phyloP scores from a whole-genome alignment of 2,113 vertebrate species.

The Butorides virescens region DNA sequence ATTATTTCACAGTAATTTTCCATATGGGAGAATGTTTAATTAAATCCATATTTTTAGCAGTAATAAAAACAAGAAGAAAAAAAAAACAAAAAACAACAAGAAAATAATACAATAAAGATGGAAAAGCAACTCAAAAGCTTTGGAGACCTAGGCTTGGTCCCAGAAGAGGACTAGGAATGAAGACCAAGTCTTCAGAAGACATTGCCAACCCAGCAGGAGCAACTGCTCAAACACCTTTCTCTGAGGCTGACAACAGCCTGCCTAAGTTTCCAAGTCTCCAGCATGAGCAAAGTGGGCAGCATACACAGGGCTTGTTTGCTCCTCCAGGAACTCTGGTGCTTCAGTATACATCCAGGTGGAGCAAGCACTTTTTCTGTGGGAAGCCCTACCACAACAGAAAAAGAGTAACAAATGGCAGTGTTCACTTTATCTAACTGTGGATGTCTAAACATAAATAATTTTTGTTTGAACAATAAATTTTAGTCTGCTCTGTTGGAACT shows the following conservation, averaged over 20 bases:
- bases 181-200: neutral
- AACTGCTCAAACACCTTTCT: neutral
- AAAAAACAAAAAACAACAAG: too few species aligned
- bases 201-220: neutral
- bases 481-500: neutral
- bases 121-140: neutral
- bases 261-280: neutral
- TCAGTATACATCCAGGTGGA: neutral
- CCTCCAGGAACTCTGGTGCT: neutral
- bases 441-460: neutral
- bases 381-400: neutral
- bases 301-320: neutral
- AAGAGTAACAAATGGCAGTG: neutral
- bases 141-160: neutral
- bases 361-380: neutral
- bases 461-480: neutral
- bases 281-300: fast-evolving
- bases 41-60: neutral
- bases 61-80: neutral
- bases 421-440: neutral
- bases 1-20: neutral
- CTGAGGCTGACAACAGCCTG: neutral
- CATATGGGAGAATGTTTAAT: neutral
- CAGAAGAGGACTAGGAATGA: neutral
- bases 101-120: neutral